phyloP scores from a whole-genome alignment of 1,140 invertebrate species.

The Pachypsylla venusta region DNA sequence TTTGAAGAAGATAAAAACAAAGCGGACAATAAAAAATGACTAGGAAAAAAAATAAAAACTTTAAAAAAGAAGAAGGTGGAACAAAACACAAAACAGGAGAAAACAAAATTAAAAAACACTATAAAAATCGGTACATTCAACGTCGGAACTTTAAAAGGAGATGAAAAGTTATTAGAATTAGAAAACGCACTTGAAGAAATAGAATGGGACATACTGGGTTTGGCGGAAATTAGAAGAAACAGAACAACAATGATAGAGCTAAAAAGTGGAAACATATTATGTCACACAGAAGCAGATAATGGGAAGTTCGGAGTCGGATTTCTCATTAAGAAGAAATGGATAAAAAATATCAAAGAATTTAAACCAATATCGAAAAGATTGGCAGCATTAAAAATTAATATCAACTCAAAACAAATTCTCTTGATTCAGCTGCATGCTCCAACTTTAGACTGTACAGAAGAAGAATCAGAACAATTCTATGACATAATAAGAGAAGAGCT shows the following conservation, averaged over 20 bases:
- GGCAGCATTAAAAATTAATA: neutral
- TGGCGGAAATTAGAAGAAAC: neutral
- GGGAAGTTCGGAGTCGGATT: neutral
- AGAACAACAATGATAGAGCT: neutral
- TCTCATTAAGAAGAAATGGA: neutral
- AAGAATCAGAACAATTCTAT: neutral
- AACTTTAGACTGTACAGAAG: neutral
- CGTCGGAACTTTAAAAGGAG: too few relatives aligned
- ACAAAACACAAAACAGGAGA: too few relatives aligned
- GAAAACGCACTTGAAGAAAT: neutral
- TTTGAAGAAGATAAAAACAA: too few relatives aligned
- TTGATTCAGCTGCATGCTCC: neutral
- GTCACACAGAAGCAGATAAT: neutral
- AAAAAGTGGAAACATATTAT: neutral
- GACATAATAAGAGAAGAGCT: neutral
- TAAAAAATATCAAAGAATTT: neutral
- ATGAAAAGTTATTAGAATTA: neutral
- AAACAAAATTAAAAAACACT: too few relatives aligned
- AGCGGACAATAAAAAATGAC: too few relatives aligned
- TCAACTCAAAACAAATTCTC: neutral
- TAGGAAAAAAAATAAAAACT: too few relatives aligned
- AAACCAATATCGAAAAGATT: neutral
- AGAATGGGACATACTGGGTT: neutral
- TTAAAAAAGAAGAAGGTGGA: too few relatives aligned
- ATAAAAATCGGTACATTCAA: too few relatives aligned